These are phyloP conservation scores for Enteromius viviparus DNA, from an alignment of 2,797 vertebrate species.

Conservation along the genomic window DNA sequence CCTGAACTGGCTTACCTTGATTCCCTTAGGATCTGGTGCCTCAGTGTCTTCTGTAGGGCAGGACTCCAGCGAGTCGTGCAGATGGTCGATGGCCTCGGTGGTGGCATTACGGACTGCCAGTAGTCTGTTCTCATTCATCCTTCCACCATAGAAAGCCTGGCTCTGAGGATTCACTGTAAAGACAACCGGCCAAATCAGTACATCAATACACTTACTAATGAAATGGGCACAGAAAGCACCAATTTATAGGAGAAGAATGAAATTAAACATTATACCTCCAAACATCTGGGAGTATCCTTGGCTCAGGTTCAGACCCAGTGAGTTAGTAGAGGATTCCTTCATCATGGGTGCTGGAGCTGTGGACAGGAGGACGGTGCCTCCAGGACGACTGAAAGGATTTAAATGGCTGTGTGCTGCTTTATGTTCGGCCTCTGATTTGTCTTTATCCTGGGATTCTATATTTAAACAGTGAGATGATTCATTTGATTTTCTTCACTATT, in stretches of 20 bases:
- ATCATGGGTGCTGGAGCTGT: conserved; percentile 44
- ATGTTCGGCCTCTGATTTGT: conserved; percentile 7
- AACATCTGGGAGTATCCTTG: conserved; percentile 68
- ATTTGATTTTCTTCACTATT: neutral
- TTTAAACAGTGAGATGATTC: neutral
- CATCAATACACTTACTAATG: neutral
- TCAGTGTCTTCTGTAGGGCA: conserved; percentile 77
- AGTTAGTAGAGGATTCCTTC: conserved; percentile 60
- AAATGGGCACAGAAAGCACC: conserved; percentile 6
- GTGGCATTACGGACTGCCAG: conserved; percentile 80
- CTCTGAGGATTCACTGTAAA: conserved; percentile 63
- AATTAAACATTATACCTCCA: conserved; percentile 72
- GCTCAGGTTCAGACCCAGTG: conserved; percentile 68
- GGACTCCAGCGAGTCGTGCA: conserved; percentile 88
- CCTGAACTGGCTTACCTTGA: conserved; percentile 78
- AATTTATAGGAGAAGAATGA: neutral
- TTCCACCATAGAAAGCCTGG: conserved; percentile 78
- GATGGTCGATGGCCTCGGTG: conserved; percentile 85
- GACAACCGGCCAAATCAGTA: neutral
- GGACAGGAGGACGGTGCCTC: conserved; percentile 68
- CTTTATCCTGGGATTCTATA: conserved; percentile 61
- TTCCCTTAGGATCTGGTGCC: conserved; percentile 82
- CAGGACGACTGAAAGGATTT: conserved; percentile 65
- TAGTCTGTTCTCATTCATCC: conserved; percentile 76
- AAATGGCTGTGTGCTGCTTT: conserved; percentile 36